Evolutionary conservation across 2,113 vertebrate species (phyloP).

Genomic region (Pedetes capensis): DNA sequence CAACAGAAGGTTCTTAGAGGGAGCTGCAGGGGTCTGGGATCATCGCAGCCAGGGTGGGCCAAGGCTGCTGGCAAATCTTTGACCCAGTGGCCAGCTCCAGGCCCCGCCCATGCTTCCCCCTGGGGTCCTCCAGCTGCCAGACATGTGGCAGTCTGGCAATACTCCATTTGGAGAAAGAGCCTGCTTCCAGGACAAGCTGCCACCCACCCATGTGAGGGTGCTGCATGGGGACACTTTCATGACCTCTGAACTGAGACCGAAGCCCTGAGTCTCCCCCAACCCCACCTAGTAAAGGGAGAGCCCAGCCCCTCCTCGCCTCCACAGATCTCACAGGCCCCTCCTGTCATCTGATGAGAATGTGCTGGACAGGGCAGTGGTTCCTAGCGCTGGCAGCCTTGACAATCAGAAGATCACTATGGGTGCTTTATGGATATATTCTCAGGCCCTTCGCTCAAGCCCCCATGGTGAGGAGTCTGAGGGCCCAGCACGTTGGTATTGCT

Average conservation of each 20-base stretch:
- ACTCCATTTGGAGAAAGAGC: not conserved
- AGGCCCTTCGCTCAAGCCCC: too few relatives aligned
- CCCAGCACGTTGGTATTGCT: not conserved
- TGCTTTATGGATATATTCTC: not conserved
- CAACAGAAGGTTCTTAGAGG: not conserved
- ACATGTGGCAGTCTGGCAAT: not conserved
- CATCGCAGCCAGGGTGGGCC: not conserved
- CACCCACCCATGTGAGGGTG: not conserved
- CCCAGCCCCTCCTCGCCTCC: not conserved
- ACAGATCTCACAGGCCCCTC: not conserved
- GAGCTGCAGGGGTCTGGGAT: not conserved
- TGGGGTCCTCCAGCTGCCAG: not conserved
- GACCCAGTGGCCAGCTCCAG: not conserved
- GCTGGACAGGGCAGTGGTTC: not conserved
- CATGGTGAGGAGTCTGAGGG: too few relatives aligned
- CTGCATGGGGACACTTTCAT: not conserved
- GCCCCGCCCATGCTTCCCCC: not conserved
- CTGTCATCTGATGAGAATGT: not conserved
- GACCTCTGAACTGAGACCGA: not conserved
- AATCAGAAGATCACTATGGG: accelerated
- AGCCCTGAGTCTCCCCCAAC: not conserved
- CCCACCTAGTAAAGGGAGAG: not conserved
- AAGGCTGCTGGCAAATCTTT: not conserved
- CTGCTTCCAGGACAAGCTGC: not conserved
- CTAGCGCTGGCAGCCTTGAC: not conserved